Percentiles rank a stretch among this genome's conserved stretches.
phyloP scores from a whole-genome alignment of 2,113 vertebrate genomes.

The Prionailurus viverrinus region DNA sequence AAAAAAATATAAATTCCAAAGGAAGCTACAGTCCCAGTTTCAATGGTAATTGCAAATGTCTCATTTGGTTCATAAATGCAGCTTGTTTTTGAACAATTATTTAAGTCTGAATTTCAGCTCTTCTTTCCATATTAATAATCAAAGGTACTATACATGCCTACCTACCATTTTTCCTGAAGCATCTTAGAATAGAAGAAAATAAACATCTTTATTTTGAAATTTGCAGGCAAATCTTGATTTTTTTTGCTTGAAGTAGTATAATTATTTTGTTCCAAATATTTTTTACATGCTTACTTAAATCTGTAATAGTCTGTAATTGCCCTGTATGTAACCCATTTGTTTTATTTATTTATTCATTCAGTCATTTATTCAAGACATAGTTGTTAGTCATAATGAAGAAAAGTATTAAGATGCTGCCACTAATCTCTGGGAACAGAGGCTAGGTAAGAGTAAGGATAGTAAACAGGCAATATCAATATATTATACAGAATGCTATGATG shows the following conservation, averaged over 20 bases:
- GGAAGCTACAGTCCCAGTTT: conserved; percentile 10
- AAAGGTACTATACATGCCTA: background rate
- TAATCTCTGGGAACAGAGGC: background rate
- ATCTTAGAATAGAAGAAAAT: conserved; percentile 48
- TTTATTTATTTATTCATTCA: conserved; percentile 7
- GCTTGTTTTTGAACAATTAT: conserved; percentile 58
- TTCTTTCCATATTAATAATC: conserved; percentile 44
- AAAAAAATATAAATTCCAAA: conserved; percentile 21
- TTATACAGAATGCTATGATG: background rate
- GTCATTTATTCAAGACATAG: background rate
- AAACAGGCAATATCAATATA: background rate
- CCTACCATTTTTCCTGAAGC: background rate
- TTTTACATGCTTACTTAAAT: background rate
- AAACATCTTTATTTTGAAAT: conserved; percentile 38
- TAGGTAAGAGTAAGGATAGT: background rate
- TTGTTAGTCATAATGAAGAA: background rate
- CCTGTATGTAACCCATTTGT: background rate
- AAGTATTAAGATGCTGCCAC: background rate
- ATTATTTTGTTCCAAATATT: background rate
- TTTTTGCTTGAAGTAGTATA: conserved; percentile 38
- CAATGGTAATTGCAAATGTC: conserved; percentile 25
- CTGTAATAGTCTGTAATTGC: background rate
- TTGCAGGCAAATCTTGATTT: conserved; percentile 25
- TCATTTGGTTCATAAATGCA: conserved; percentile 10
- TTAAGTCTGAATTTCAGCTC: conserved; percentile 15